Conservation (phyloP, 2,888 invertebrate species). For the Ctenicera cuprea region DNA sequence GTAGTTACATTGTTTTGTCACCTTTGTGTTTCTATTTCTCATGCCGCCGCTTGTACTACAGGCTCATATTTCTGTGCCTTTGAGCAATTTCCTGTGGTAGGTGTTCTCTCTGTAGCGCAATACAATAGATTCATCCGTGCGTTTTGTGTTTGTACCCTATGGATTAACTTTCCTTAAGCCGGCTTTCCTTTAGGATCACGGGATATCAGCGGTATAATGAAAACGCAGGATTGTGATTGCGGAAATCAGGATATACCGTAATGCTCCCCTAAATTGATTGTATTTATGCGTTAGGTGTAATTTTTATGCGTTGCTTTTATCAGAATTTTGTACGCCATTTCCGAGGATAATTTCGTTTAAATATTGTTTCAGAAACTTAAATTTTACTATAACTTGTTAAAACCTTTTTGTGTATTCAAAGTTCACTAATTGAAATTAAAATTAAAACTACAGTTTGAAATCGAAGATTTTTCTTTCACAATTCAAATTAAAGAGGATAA, state of each 20-base stretch:
- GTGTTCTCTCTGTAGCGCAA: conserved; percentile 50
- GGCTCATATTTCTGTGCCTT: conserved; percentile 56
- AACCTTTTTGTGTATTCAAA: neutral
- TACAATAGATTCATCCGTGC: conserved; percentile 53
- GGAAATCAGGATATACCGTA: conserved; percentile 36
- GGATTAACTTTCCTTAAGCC: conserved; percentile 53
- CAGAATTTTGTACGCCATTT: neutral
- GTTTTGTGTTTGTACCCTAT: conserved; percentile 53
- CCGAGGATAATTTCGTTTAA: too few species aligned
- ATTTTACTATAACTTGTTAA: neutral
- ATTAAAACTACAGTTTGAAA: conserved; percentile 31
- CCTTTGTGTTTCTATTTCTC: conserved; percentile 47
- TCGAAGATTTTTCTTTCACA: conserved; percentile 31
- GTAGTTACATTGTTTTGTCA: conserved; percentile 48
- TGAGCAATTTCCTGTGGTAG: conserved; percentile 56
- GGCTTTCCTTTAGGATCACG: conserved; percentile 52
- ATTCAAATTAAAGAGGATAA: conserved; percentile 45
- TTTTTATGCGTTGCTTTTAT: conserved; percentile 12
- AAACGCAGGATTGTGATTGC: conserved; percentile 46
- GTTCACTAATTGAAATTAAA: conserved; percentile 22
- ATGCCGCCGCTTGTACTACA: conserved; percentile 44
- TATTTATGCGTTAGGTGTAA: conserved; percentile 17
- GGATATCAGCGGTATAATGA: conserved; percentile 52
- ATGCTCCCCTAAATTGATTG: conserved; percentile 29
- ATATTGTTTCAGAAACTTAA: neutral